A percentile compares a stretch with the other conserved stretches of the same genome.
Conservation (phyloP, 2,113 vertebrate species). For the Gnathochromis pfefferi region DNA sequence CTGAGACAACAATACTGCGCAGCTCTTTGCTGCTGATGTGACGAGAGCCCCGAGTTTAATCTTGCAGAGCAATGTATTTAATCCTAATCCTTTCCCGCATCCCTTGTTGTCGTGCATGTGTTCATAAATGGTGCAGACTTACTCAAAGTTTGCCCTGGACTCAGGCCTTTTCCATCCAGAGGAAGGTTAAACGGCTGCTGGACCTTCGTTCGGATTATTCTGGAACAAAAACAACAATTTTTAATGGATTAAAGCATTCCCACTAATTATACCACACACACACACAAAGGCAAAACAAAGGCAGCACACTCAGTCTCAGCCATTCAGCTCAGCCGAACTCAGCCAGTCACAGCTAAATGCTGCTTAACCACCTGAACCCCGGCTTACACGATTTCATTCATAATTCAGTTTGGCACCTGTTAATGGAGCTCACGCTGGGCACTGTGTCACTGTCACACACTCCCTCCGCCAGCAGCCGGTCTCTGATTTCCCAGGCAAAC, state of each 20-base stretch:
- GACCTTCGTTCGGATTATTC: conserved; percentile 90
- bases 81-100: conserved; percentile 13
- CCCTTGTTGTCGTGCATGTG: background rate
- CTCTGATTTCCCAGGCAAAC: conserved; percentile 90
- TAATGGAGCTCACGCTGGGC: conserved; percentile 89
- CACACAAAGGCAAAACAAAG: background rate
- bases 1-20: background rate
- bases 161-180: conserved; percentile 82
- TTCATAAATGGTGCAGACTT: conserved; percentile 42
- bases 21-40: background rate
- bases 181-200: conserved; percentile 88
- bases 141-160: conserved; percentile 85
- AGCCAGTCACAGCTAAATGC: background rate
- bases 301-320: background rate
- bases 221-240: conserved; percentile 23
- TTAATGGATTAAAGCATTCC: background rate
- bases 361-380: background rate
- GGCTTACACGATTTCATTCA: background rate
- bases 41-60: conserved; percentile 11
- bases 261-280: background rate
- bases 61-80: background rate
- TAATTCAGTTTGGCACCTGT: conserved; percentile 70
- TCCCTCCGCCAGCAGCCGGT: conserved; percentile 81
- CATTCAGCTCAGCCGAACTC: background rate
- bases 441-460: conserved; percentile 86